Evolutionary conservation across 2,888 invertebrate species (phyloP).

Genomic region (Ditula angustiorana): DNA sequence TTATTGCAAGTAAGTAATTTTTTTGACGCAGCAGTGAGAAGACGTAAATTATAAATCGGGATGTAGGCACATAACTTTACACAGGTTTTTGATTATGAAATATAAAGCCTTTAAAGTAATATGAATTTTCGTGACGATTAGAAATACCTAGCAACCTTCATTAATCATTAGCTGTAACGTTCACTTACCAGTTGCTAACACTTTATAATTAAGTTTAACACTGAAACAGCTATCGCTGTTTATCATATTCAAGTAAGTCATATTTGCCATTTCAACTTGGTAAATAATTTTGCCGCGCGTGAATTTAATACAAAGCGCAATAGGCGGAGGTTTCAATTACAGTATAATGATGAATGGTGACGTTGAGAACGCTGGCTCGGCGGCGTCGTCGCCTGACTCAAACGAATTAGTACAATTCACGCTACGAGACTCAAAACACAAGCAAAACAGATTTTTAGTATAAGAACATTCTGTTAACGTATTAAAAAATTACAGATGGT

Average conservation of each 20-base stretch:
- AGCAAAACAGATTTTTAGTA: slow-evolving; percentile 9
- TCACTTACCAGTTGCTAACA: neutral
- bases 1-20: neutral
- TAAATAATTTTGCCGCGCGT: slow-evolving; percentile 27
- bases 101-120: slow-evolving; percentile 6
- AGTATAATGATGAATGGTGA: slow-evolving; percentile 54
- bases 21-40: neutral
- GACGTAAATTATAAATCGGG: neutral
- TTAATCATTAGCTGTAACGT: slow-evolving; percentile 18
- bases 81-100: too few species aligned
- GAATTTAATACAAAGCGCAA: slow-evolving; percentile 33
- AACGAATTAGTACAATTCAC: slow-evolving; percentile 16
- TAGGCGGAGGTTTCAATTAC: slow-evolving; percentile 43
- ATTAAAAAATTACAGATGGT: neutral
- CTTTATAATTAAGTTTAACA: slow-evolving; percentile 19
- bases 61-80: neutral
- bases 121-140: neutral
- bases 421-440: slow-evolving; percentile 4
- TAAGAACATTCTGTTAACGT: neutral
- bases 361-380: slow-evolving; percentile 50
- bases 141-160: slow-evolving; percentile 6
- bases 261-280: slow-evolving; percentile 35
- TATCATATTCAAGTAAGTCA: slow-evolving; percentile 32
- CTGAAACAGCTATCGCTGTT: slow-evolving; percentile 27
- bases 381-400: neutral